Percentiles rank a stretch among this genome's conserved stretches.
Evolutionary conservation across 1,140 invertebrate genomes (phyloP).

Genomic region (Sinella curviseta): DNA sequence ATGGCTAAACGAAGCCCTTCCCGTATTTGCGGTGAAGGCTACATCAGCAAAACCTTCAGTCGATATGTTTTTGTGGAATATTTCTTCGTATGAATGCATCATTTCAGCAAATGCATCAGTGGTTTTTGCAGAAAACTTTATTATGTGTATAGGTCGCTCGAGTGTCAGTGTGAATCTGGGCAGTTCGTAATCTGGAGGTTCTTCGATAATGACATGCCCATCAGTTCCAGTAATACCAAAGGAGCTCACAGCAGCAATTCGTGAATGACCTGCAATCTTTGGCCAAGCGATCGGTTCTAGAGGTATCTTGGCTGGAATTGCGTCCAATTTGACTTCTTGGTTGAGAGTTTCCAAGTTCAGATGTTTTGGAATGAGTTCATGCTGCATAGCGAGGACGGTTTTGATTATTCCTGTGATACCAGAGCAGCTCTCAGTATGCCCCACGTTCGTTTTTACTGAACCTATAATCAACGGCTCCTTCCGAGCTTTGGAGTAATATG

Average conservation of each 20-base stretch:
- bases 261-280: not conserved
- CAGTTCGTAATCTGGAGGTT: constrained; percentile 9
- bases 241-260: constrained; percentile 27
- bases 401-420: constrained; percentile 18
- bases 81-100: not conserved
- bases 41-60: constrained; percentile 20
- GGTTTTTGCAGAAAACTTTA: constrained; percentile 32
- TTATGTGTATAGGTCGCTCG: not conserved
- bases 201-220: constrained; percentile 37
- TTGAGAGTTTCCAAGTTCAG: not conserved
- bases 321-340: not conserved
- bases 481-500: not conserved
- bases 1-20: constrained; percentile 35
- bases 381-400: not conserved
- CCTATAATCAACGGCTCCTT: constrained; percentile 3
- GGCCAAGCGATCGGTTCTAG: not conserved
- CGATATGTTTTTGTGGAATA: not conserved
- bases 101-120: constrained; percentile 16
- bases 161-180: no score
- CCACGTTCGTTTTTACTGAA: constrained; percentile 9
- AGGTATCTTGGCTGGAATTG: not conserved
- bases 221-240: constrained; percentile 44
- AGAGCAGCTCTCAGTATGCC: not conserved
- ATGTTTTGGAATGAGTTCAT: constrained; percentile 19
- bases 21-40: constrained; percentile 29